Evolutionary conservation across 2,113 vertebrate genomes (phyloP), one percentile per base, ranked within the genome.

Genomic region (Lipophrys pholis): DNA sequence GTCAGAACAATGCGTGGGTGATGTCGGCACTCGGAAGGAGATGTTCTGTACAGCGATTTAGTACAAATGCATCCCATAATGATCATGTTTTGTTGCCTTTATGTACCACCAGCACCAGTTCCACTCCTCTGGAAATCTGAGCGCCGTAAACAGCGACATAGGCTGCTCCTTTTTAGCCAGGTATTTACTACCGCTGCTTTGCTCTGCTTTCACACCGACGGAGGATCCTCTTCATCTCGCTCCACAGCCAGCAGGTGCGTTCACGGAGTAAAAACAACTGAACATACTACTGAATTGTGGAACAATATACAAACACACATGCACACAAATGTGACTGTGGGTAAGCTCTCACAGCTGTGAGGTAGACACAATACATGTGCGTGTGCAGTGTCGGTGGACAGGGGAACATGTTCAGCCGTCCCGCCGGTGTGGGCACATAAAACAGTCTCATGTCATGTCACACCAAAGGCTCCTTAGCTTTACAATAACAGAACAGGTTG

Each of bases 21-120:
- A 93, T 91, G 93, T 91, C 90, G 75, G 88, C 80, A 67, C 87
- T 87, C 69, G 60, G 81, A 92, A 90, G 82, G 81, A 90, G 89
- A 87, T 91, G 93, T 93, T 90, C 90, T 88, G 90, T 91, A 89
- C 90, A 92, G 83, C 91, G 80, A 88, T 93, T 94, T 91, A 86
- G 91, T 91, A 93, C 92, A 93, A 93, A 94, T 91, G 89, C 91
- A 91, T 83, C 91, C 88, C 85, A 89, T 94, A 94, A 94, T 93
- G 91, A 94, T 94, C 89, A 78, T 93, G 90, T 94, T 94, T 94
- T 93, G 90, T 91, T 92, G 78, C 89, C 89, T 92, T 90, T 89
- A 77, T 91, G 87, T 86, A 85, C 85, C 85, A 88, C 81, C 81
- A 87, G 86, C 74, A 80, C 76, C 52, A 40, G 84, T 84, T 91